These are phyloP conservation scores for Microctonus brassicae DNA, from an alignment of 2,888 invertebrate genomes.

Conservation along the genomic window DNA sequence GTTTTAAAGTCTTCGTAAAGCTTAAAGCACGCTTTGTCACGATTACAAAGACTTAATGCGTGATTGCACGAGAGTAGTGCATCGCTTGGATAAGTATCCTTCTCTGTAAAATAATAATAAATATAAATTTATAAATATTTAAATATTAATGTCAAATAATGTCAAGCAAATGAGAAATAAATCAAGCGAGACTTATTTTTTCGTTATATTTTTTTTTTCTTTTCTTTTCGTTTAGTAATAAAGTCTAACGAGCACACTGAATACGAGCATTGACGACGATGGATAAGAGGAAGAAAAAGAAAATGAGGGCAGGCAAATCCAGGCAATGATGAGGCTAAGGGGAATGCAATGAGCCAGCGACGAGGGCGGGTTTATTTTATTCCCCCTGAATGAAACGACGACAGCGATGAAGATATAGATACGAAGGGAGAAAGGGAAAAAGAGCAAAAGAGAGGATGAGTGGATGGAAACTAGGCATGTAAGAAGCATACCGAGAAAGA, in stretches of 20 bases:
- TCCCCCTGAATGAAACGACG: constrained; percentile 28
- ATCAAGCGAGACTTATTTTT: background rate
- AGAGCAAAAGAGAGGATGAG: constrained; percentile 11
- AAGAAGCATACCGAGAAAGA: constrained; percentile 2
- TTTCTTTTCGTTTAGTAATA: background rate
- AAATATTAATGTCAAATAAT: background rate
- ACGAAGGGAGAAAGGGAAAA: background rate
- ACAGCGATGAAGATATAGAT: constrained; percentile 25
- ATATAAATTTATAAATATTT: background rate
- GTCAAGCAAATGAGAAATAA: background rate
- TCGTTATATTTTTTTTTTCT: background rate
- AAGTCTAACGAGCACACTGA: constrained; percentile 11
- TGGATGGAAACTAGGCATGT: constrained; percentile 1
- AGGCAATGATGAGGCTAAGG: constrained; percentile 7
- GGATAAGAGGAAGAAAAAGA: constrained; percentile 9
- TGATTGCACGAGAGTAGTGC: constrained; percentile 92
- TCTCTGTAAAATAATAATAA: constrained; percentile 75
- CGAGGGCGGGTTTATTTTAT: constrained; percentile 23
- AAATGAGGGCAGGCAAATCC: constrained; percentile 25
- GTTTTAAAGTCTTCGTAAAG: constrained; percentile 89
- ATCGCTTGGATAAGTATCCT: constrained; percentile 90
- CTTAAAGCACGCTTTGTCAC: constrained; percentile 84
- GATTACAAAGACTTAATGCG: constrained; percentile 87
- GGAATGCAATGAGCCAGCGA: constrained; percentile 17
- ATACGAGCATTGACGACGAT: background rate